Conservation (phyloP, 2,113 vertebrate genomes). For the Muntiacus reevesi region DNA sequence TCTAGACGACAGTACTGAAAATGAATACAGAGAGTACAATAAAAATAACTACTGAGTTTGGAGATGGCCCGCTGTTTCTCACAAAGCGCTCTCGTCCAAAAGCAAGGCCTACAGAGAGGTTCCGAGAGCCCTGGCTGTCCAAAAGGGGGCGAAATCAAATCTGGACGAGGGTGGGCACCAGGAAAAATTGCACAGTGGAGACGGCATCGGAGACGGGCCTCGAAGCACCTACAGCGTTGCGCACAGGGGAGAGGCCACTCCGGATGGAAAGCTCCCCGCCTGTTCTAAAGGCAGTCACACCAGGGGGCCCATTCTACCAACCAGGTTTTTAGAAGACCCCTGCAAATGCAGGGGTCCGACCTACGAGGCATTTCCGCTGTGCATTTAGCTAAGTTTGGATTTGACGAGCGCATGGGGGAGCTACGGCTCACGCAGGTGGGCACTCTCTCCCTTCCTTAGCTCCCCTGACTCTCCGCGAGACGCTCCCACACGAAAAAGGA, state of each 20-base stretch:
- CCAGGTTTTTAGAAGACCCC: background rate
- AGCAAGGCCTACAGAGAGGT: background rate
- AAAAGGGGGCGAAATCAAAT: background rate
- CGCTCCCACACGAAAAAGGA: background rate
- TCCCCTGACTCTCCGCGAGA: background rate
- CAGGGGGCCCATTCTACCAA: background rate
- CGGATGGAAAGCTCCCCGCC: background rate
- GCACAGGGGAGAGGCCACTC: background rate
- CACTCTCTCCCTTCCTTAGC: background rate
- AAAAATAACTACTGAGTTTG: background rate
- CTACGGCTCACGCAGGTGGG: background rate
- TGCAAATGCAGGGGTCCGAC: background rate
- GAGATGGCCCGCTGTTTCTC: background rate
- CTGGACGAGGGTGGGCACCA: background rate
- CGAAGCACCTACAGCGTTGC: background rate
- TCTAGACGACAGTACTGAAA: background rate
- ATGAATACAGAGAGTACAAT: background rate
- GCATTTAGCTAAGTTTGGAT: background rate
- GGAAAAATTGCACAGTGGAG: background rate
- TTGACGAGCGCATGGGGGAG: background rate
- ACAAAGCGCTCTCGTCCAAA: background rate
- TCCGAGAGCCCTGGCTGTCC: background rate
- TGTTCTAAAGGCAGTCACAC: background rate
- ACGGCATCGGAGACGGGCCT: background rate
- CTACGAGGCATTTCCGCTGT: background rate